phyloP scores from a whole-genome alignment of 2,113 vertebrate species.

The Desmodus rotundus region DNA sequence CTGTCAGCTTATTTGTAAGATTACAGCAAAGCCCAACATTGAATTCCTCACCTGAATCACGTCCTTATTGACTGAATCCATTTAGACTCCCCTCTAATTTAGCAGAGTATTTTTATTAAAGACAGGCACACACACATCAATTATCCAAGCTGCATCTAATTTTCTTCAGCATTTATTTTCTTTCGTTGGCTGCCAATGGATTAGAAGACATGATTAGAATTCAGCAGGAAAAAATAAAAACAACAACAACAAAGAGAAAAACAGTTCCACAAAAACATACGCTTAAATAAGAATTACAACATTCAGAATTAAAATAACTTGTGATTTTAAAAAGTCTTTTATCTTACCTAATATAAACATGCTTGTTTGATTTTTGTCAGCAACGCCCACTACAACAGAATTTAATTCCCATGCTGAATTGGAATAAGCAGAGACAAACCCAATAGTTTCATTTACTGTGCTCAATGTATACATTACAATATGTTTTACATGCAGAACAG shows the following conservation, averaged over 20 bases:
- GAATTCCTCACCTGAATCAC: conserved; percentile 80
- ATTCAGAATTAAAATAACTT: conserved; percentile 78
- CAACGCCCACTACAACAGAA: conserved; percentile 58
- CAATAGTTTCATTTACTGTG: background rate
- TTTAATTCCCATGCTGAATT: conserved; percentile 46
- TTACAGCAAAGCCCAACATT: conserved; percentile 75
- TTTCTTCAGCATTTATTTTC: conserved; percentile 74
- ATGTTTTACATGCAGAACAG: background rate
- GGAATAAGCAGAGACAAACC: background rate
- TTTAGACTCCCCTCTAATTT: conserved; percentile 82
- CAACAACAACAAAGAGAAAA: conserved; percentile 34
- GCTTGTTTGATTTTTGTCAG: conserved; percentile 77
- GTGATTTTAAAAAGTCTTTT: conserved; percentile 76
- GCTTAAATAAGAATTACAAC: conserved; percentile 75
- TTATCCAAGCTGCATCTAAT: conserved; percentile 82
- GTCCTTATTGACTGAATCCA: conserved; percentile 80
- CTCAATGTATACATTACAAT: background rate
- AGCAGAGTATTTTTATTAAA: conserved; percentile 83
- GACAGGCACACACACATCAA: conserved; percentile 78
- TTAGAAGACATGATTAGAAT: conserved; percentile 83
- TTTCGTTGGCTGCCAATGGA: conserved; percentile 76
- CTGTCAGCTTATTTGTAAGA: conserved; percentile 74
- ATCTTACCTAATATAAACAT: conserved; percentile 81
- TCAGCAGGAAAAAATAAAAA: conserved; percentile 78
- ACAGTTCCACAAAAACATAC: conserved; percentile 73